phyloP scores from a whole-genome alignment of 1,140 invertebrate species.

The Sarcophaga peregrina region DNA sequence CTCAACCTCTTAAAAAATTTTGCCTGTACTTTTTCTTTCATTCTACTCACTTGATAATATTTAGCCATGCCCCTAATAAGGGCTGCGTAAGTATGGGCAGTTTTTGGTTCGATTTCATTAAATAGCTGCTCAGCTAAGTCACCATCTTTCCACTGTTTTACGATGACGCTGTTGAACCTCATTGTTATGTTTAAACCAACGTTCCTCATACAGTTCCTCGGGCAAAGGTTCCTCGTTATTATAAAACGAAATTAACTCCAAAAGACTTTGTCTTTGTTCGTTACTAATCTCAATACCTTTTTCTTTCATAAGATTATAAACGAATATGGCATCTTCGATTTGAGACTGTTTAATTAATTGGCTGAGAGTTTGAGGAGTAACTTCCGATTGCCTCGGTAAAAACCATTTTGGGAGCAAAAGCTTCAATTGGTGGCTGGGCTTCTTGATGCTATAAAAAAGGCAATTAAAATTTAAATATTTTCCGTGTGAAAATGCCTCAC shows the following conservation, averaged over 20 bases:
- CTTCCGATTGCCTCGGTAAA: slow-evolving; percentile 78
- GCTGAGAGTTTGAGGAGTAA: slow-evolving; percentile 69
- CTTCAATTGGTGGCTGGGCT: slow-evolving; percentile 72
- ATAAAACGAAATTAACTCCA: slow-evolving; percentile 86
- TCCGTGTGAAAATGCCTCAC: slow-evolving; percentile 44
- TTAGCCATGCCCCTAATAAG: slow-evolving; percentile 81
- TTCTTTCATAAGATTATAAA: slow-evolving; percentile 78
- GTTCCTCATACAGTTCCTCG: slow-evolving; percentile 80
- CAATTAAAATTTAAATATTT: background rate
- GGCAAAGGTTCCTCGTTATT: slow-evolving; percentile 76
- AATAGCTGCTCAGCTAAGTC: slow-evolving; percentile 78
- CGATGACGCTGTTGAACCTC: slow-evolving; percentile 69
- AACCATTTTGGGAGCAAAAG: slow-evolving; percentile 76
- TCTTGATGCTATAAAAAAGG: slow-evolving; percentile 66
- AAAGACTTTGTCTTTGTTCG: slow-evolving; percentile 76
- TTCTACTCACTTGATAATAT: slow-evolving; percentile 69
- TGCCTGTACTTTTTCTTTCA: too few species aligned
- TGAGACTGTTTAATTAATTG: slow-evolving; percentile 75
- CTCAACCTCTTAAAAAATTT: too few species aligned
- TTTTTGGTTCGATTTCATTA: slow-evolving; percentile 72
- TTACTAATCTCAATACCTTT: slow-evolving; percentile 72
- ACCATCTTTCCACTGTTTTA: slow-evolving; percentile 81
- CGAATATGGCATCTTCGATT: slow-evolving; percentile 76
- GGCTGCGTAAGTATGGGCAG: slow-evolving; percentile 73
- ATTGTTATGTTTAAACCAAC: slow-evolving; percentile 75